phyloP scores from a whole-genome alignment of 2,888 invertebrate species.

The Aspidiotus destructor region DNA sequence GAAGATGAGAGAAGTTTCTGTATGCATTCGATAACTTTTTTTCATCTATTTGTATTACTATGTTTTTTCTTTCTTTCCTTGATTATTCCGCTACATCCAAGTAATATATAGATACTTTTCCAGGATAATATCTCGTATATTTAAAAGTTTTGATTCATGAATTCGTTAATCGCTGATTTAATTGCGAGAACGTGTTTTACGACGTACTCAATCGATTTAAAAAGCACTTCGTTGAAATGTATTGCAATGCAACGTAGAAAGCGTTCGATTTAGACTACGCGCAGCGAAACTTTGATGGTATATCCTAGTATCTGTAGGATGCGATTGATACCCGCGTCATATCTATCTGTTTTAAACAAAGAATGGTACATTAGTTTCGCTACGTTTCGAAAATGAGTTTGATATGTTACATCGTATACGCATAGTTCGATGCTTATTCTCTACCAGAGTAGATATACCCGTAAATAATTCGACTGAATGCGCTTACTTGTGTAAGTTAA shows the following conservation, averaged over 20 bases:
- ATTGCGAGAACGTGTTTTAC: conserved; percentile 31
- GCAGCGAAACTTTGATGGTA: conserved; percentile 30
- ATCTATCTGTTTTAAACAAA: conserved; percentile 25
- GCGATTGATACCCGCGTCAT: conserved; percentile 21
- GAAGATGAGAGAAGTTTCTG: too few species aligned
- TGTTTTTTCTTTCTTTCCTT: too few species aligned
- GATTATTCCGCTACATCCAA: conserved; percentile 16
- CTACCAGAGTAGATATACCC: conserved; percentile 21
- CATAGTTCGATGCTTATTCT: conserved; percentile 19
- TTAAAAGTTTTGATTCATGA: conserved; percentile 32
- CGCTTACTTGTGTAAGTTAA: conserved; percentile 29
- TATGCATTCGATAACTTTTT: too few species aligned
- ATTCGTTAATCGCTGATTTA: conserved; percentile 29
- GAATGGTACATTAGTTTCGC: conserved; percentile 28
- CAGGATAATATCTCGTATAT: conserved; percentile 26
- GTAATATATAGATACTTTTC: conserved; percentile 32
- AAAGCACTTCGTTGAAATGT: conserved; percentile 27
- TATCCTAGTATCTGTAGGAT: conserved; percentile 20
- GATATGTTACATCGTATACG: conserved; percentile 25
- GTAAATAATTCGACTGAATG: conserved; percentile 24
- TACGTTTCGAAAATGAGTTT: conserved; percentile 27
- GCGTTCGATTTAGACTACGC: conserved; percentile 23
- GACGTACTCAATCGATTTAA: conserved; percentile 28
- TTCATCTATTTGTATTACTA: too few species aligned
- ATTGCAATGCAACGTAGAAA: conserved; percentile 24